A percentile compares a stretch with the other conserved stretches of the same genome.
Conservation (phyloP, 2,797 vertebrate genomes). For the Taeniopygia guttata region DNA sequence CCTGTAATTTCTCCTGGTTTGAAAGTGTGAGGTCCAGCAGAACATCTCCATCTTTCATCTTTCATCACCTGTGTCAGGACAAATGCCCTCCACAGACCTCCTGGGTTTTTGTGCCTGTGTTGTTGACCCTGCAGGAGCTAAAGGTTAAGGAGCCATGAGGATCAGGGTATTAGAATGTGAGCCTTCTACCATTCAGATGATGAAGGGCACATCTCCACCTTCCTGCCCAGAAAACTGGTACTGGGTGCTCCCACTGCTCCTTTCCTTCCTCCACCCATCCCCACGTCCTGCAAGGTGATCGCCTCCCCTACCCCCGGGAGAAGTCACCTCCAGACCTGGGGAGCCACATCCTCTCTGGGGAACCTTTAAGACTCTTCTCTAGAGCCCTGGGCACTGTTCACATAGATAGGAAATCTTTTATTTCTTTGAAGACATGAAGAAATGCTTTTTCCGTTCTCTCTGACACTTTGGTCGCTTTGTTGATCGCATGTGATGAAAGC, state of each 20-base stretch:
- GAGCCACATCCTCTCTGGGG: neutral
- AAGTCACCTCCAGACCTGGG: neutral
- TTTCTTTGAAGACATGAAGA: neutral
- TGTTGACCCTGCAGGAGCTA: neutral
- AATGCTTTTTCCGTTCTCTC: neutral
- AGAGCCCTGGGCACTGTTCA: neutral
- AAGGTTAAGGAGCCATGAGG: neutral
- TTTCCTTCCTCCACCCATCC: neutral
- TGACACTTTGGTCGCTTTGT: neutral
- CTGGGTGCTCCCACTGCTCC: neutral
- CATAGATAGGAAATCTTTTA: neutral
- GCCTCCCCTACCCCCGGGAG: too few species aligned
- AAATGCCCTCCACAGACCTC: neutral
- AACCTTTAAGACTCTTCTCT: neutral
- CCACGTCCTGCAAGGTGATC: neutral
- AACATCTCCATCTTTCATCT: neutral
- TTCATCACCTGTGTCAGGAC: neutral
- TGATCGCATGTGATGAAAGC: accelerated
- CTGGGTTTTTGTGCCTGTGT: neutral
- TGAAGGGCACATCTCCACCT: neutral
- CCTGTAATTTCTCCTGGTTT: neutral
- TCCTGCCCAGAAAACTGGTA: neutral
- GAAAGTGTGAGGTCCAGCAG: neutral
- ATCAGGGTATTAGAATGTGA: neutral
- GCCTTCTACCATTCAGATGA: neutral